A percentile compares a stretch with the other conserved stretches of the same genome.
These are phyloP conservation scores for Orthosia incerta DNA, from an alignment of 2,888 invertebrate species.

Conservation along the genomic window DNA sequence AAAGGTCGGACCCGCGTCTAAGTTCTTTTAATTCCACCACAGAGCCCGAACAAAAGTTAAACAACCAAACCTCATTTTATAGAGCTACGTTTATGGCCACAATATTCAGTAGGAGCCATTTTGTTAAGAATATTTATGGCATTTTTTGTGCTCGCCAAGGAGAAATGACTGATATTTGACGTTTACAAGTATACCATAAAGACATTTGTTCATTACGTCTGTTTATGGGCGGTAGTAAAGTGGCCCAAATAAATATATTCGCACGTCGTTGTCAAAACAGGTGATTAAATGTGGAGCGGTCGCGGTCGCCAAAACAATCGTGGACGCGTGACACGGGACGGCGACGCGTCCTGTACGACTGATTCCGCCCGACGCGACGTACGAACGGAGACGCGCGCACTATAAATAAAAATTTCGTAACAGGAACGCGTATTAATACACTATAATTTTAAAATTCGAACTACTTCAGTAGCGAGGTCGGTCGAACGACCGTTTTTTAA, in stretches of 20 bases:
- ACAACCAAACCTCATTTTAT: conserved; percentile 88
- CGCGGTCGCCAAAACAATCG: conserved; percentile 70
- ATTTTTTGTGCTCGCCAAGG: conserved; percentile 82
- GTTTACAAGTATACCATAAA: conserved; percentile 89
- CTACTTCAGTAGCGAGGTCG: conserved; percentile 88
- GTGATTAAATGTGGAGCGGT: conserved; percentile 73
- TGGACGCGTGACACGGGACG: conserved; percentile 63
- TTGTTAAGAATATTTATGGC: conserved; percentile 89
- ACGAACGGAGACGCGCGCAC: conserved; percentile 78
- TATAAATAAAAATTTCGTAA: conserved; percentile 85
- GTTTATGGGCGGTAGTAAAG: conserved; percentile 84
- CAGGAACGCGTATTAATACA: conserved; percentile 86
- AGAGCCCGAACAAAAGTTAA: conserved; percentile 85
- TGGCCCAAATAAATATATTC: conserved; percentile 81
- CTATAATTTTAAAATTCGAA: conserved; percentile 89
- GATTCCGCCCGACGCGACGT: conserved; percentile 43
- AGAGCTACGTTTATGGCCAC: conserved; percentile 86
- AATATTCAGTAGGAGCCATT: conserved; percentile 90
- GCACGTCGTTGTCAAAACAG: conserved; percentile 81
- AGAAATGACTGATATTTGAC: conserved; percentile 88
- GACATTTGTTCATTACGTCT: conserved; percentile 87
- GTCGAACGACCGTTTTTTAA: conserved; percentile 77
- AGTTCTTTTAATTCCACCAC: conserved; percentile 85
- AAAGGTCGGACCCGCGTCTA: conserved; percentile 81
- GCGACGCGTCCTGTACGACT: conserved; percentile 44